Conservation (phyloP, 2,797 vertebrate genomes). For the Mormyrops boulengeri region DNA sequence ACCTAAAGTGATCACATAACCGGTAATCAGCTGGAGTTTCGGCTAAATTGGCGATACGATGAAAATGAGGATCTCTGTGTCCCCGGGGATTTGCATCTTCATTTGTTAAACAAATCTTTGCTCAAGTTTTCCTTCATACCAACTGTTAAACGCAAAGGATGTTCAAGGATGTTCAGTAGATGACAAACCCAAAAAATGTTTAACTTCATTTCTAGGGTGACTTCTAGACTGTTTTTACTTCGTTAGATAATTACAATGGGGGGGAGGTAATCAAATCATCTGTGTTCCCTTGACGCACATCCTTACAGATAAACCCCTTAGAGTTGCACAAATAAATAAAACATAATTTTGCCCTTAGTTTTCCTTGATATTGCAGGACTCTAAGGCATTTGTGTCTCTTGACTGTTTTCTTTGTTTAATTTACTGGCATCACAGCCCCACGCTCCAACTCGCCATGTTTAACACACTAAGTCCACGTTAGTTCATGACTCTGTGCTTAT, state of each 20-base stretch:
- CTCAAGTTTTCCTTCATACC: not conserved
- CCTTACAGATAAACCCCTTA: not conserved
- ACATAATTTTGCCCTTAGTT: not conserved
- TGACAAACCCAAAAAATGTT: not conserved
- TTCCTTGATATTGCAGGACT: not conserved
- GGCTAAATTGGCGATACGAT: not conserved
- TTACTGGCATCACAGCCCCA: not conserved
- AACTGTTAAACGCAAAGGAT: not conserved
- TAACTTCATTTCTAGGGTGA: not conserved
- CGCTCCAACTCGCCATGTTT: not conserved
- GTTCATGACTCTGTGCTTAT: not conserved
- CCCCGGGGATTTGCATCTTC: not conserved
- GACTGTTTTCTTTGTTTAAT: not conserved
- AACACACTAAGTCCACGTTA: not conserved
- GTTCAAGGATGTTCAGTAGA: conserved; percentile 4
- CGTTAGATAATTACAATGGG: conserved; percentile 3
- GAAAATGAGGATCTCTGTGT: not conserved
- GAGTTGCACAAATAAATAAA: not conserved
- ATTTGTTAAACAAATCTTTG: conserved; percentile 9
- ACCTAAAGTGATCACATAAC: not conserved
- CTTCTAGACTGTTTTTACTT: conserved; percentile 6
- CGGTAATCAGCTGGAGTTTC: not conserved
- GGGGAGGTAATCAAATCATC: not conserved
- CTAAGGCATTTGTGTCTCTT: not conserved
- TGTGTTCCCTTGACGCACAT: not conserved